Conservation (phyloP, 2,113 vertebrate species). For the Tiliqua scincoides region DNA sequence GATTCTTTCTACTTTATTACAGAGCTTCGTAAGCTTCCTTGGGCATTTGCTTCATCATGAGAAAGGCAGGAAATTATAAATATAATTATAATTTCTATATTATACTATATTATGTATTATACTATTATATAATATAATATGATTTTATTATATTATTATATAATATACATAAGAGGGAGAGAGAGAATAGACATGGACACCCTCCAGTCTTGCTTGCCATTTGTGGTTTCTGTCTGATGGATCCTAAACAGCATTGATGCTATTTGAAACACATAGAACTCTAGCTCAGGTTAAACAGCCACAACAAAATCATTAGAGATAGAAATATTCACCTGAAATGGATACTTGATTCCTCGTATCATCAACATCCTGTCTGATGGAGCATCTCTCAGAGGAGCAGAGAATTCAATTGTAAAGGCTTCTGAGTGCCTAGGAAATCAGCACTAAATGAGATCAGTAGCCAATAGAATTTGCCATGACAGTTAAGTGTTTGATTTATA, state of each 20-base stretch:
- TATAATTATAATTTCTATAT: too few relatives aligned
- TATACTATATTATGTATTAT: too few relatives aligned
- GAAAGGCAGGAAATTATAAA: too few relatives aligned
- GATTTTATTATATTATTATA: too few relatives aligned
- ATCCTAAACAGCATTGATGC: background rate
- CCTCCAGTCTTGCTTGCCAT: background rate
- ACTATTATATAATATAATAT: too few relatives aligned
- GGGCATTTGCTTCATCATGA: too few relatives aligned
- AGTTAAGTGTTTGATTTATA: conserved; percentile 10
- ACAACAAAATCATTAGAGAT: background rate
- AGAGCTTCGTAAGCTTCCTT: too few relatives aligned
- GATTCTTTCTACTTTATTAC: too few relatives aligned
- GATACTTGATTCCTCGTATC: background rate
- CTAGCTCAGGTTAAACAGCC: background rate
- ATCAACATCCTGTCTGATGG: background rate
- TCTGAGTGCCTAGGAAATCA: background rate
- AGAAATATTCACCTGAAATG: background rate
- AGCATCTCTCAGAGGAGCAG: background rate
- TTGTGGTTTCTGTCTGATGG: background rate
- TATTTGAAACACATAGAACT: background rate
- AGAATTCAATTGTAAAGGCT: conserved; percentile 3
- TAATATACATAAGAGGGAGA: too few relatives aligned
- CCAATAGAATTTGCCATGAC: background rate
- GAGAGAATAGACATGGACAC: too few relatives aligned
- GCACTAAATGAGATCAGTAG: background rate